phyloP scores from a whole-genome alignment of 35 echinoderm and acorn worm genomes.

The Ophioderma brevispina region DNA sequence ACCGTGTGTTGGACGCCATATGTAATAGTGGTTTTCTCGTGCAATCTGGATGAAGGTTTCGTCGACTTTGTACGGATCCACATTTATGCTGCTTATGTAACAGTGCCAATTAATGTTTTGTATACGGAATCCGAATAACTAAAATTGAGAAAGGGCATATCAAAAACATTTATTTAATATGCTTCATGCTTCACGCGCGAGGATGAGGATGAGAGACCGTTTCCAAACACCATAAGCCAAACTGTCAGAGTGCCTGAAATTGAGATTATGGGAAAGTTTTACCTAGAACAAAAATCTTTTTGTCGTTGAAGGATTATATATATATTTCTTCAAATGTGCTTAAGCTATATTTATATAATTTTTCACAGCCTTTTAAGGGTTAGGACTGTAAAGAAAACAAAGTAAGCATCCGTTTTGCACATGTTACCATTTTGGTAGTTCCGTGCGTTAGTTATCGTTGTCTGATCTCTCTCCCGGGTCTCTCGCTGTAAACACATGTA shows the following conservation, averaged over 20 bases:
- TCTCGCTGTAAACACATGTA: too few species aligned
- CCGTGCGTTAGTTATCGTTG: too few species aligned
- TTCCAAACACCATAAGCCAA: neutral
- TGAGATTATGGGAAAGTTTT: neutral
- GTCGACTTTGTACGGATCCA: neutral
- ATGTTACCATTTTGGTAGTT: too few species aligned
- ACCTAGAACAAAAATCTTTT: neutral
- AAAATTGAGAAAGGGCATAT: conserved; percentile 36
- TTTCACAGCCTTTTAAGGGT: too few species aligned
- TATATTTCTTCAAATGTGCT: too few species aligned
- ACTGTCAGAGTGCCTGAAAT: neutral
- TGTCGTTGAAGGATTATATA: too few species aligned
- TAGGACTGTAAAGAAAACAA: too few species aligned
- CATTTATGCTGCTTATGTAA: conserved; percentile 27
- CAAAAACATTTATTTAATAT: too few species aligned
- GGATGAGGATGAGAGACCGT: neutral
- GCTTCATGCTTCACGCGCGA: neutral
- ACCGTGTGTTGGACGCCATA: conserved; percentile 42
- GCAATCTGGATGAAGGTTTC: neutral
- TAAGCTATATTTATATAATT: too few species aligned
- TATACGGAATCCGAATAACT: conserved; percentile 40
- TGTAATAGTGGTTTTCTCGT: conserved; percentile 10
- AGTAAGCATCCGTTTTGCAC: too few species aligned
- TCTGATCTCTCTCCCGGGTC: too few species aligned
- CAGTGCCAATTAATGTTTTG: conserved; percentile 44